Evolutionary conservation across 2,888 invertebrate species (phyloP).

Genomic region (Amphimallon solstitiale): DNA sequence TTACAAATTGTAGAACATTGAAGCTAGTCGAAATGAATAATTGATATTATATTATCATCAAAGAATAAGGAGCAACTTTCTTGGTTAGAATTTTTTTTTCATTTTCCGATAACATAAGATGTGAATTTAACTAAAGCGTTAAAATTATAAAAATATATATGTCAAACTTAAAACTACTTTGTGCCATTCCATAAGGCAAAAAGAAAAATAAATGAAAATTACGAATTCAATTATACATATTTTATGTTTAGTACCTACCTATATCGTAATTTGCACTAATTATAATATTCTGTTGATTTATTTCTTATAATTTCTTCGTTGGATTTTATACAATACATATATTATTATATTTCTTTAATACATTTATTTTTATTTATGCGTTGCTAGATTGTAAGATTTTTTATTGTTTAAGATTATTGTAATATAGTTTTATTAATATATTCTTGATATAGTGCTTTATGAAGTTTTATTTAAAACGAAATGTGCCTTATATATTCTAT

Average conservation of each 20-base stretch:
- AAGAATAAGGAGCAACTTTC: constrained; percentile 28
- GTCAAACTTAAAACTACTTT: not conserved
- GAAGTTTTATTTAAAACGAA: not conserved
- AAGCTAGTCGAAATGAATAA: no score
- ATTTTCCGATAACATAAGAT: not conserved
- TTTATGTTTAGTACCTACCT: not conserved
- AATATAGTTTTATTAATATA: constrained; percentile 31
- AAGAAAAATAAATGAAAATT: not conserved
- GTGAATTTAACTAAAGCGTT: not conserved
- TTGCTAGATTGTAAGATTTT: constrained; percentile 10
- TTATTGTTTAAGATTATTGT: constrained; percentile 20
- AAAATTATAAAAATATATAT: not conserved
- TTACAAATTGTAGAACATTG: no score
- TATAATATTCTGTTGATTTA: not conserved
- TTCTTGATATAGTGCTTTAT: not conserved
- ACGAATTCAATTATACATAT: not conserved
- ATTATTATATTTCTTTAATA: no score
- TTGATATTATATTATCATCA: no score
- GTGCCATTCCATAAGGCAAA: constrained; percentile 23
- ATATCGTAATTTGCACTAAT: not conserved
- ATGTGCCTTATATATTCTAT: no score
- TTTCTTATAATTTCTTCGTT: constrained; percentile 9
- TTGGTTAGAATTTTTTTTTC: constrained; percentile 48
- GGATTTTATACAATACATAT: not conserved
- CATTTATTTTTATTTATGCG: constrained; percentile 14